These are phyloP conservation scores for Platyrinchus mystaceus DNA, from an alignment of 2,797 vertebrate species.

Conservation along the genomic window DNA sequence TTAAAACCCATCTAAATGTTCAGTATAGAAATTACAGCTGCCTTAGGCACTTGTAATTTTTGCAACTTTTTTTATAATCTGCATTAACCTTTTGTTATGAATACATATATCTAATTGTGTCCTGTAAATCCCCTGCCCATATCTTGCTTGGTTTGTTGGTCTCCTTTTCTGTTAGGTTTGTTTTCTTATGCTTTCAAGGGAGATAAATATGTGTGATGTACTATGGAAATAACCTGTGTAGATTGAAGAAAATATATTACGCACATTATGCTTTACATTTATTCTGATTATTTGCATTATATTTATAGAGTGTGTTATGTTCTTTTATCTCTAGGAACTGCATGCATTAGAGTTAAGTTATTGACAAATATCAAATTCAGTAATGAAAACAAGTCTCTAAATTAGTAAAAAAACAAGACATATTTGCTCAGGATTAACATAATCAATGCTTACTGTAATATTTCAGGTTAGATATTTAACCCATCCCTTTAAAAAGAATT, in stretches of 20 bases:
- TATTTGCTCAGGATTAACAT: background rate
- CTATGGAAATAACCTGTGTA: background rate
- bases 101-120: background rate
- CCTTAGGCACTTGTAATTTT: background rate
- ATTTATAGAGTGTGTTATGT: background rate
- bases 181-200: background rate
- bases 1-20: conserved; percentile 1
- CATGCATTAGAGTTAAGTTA: background rate
- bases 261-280: background rate
- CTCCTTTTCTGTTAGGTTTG: background rate
- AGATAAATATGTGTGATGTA: background rate
- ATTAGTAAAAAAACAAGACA: background rate
- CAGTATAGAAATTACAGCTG: conserved; percentile 4
- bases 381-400: background rate
- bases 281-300: background rate
- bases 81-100: background rate
- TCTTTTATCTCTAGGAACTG: background rate
- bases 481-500: background rate
- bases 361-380: background rate
- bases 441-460: background rate
- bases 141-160: background rate
- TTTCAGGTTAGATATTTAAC: background rate
- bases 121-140: background rate
- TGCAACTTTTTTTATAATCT: conserved; percentile 12
- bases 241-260: background rate